Evolutionary conservation across 2,797 vertebrate genomes (phyloP).

Genomic region (Acropternis orthonyx): DNA sequence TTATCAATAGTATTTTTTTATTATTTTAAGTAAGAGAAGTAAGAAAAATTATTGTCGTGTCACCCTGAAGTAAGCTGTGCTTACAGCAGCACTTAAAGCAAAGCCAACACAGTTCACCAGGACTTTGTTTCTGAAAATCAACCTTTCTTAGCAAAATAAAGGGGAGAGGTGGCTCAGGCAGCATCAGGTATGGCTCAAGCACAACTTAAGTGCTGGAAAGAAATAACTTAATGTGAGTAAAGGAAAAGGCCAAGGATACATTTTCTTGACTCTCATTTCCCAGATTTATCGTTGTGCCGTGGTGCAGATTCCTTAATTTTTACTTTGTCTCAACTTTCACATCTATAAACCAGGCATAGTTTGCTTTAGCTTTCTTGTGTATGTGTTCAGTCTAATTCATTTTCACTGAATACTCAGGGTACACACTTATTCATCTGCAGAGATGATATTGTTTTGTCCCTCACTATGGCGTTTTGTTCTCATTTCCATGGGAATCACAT

Average conservation of each 20-base stretch:
- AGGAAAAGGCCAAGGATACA: background rate
- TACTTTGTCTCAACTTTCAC: background rate
- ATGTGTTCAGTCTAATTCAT: background rate
- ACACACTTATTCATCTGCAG: background rate
- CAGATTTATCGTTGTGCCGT: background rate
- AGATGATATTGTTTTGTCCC: background rate
- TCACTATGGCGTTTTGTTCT: background rate
- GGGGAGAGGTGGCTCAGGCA: background rate
- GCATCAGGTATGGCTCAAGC: background rate
- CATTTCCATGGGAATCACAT: background rate
- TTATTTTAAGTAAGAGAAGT: background rate
- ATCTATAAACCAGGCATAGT: background rate
- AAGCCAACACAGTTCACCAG: background rate
- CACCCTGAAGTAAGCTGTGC: background rate
- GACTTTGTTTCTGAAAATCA: background rate
- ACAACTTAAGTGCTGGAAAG: background rate
- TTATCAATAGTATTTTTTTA: background rate
- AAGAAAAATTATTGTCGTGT: fast-evolving
- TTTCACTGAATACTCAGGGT: background rate
- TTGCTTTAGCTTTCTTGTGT: background rate
- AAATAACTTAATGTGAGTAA: background rate
- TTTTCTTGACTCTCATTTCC: background rate
- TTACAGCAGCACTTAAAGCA: background rate
- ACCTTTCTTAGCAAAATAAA: background rate
- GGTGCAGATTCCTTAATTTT: background rate